These are phyloP conservation scores for Montipora cactus DNA, from an alignment of 64 coral and sea anemone species.

Conservation along the genomic window DNA sequence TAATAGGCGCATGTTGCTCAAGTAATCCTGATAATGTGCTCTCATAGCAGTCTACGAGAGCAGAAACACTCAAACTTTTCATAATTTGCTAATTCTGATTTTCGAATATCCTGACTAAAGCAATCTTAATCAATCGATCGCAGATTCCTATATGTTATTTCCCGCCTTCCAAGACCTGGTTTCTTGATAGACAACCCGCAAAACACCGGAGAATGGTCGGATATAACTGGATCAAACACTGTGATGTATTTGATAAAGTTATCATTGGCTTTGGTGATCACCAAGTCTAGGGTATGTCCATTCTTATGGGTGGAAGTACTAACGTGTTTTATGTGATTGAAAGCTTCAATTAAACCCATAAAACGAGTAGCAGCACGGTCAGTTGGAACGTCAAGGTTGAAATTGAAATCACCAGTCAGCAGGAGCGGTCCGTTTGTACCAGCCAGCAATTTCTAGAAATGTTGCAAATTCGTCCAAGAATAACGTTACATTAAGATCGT, in stretches of 20 bases:
- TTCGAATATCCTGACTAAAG: conserved; percentile 38
- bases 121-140: conserved; percentile 27
- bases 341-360: not conserved
- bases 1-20: conserved; percentile 38
- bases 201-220: not conserved
- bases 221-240: conserved; percentile 21
- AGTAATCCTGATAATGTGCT: no score
- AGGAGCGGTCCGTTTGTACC: conserved; percentile 11
- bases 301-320: not conserved
- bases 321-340: conserved; percentile 15
- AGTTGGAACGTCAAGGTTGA: no score
- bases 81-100: not conserved
- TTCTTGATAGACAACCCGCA: conserved; percentile 29
- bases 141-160: conserved; percentile 29
- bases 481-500: conserved; percentile 8
- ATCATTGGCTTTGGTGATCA: conserved; percentile 28
- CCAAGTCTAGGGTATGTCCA: conserved; percentile 32
- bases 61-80: no score
- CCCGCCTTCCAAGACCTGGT: not conserved
- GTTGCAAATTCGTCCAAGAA: conserved; percentile 46
- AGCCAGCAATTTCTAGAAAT: conserved; percentile 27
- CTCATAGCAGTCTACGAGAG: no score
- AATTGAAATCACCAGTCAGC: conserved; percentile 21
- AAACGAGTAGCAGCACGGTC: no score
- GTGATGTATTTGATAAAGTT: not conserved